Evolutionary conservation across 1,140 invertebrate genomes (phyloP), one percentile per base, ranked within the genome.

Genomic region (Probaryconus sp.): DNA sequence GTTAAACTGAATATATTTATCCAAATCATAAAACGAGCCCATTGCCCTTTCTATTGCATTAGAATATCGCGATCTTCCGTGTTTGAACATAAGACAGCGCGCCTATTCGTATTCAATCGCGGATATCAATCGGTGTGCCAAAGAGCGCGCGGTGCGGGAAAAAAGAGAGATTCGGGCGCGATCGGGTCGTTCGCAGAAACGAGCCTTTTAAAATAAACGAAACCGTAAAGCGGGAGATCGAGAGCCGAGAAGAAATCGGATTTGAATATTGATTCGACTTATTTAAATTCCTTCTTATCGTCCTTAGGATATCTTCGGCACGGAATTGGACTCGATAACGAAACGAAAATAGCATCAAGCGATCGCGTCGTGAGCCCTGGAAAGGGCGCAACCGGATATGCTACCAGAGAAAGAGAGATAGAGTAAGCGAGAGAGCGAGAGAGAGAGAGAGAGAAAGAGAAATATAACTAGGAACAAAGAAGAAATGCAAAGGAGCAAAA

Each of bases 251-350:
- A 76, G 77, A 73, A 81, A 82, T 82, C 64, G 78, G 79, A 85
- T 85, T 86, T 85, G 80, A 86, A 86, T 86, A 86, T 86, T 86
- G 83, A 86, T 86, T 86, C 83, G 84, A 78, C 81, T 86, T 84
- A 86, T 86, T 86, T 85, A 83, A 86, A 86, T 86, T 86, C 80
- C 42, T 28, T 20, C 83, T 84, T 86, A 86, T 86, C 84, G 79
- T 61, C 61, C 71, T 55, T 35, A 76, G 79, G 80, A 86, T 85
- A 86, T 86, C 83, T 86, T 79, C 75, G 77, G 65, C 79, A 79
- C 79, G 82, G 78, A 86, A 86, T 86, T 86, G 84, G 83, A 84
- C 81, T 80, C 81, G 83, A 85, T 85, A 85, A 82, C 83, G 80
- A 79, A 80, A 80, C 76, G 78, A 82, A 81, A 83, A 83, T 79